Base-by-base conservation (phyloP, 1,140 invertebrate species). In the Cotesia vestalis region DNA sequence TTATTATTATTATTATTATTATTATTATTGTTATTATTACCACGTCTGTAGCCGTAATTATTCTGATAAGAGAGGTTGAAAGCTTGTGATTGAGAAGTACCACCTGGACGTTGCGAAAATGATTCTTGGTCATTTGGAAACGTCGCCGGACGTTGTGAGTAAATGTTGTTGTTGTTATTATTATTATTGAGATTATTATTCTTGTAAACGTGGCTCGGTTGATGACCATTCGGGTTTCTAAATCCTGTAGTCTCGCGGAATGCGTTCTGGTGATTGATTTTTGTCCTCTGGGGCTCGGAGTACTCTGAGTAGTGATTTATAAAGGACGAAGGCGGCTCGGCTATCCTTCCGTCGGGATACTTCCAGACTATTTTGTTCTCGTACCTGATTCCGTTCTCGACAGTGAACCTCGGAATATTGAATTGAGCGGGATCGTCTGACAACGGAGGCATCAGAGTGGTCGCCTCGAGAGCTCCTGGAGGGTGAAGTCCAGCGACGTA, bases 321-420 rank as follows among this genome's bases (percentile, higher is more conserved):
- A 66, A 85, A 85, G 5, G 85, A 83, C 17, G 55, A 67, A 2
- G 84, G 80, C 0, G 76, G 73, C 2, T 86, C 78, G 4, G 82
- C 85, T 11, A 86, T 75, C 34, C 80, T 80, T 0, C 85, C 85
- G 73, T 87, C 82, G 0, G 84, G 84, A 75, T 87, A 87, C 52
- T 85, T 87, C 86, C 85, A 86, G 34, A 86, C 79, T 1, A 86
- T 82, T 53, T 85, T 87, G 36, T 87, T 85, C 70, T 86, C 84
- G 59, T 86, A 86, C 20, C 73, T 80, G 0, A 86, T 69, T 0
- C 84, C 85, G 55, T 86, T 84, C 61, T 87, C 86, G 8, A 81
- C 17, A 0, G 82, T 83, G 59, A 83, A 86, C 36, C 78, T 82
- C 0, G 85, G 82, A 14, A 81, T 72, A 63, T 76, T 73, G 0